Evolutionary conservation across 2,888 invertebrate genomes (phyloP).

Genomic region (Nomada ferruginata): DNA sequence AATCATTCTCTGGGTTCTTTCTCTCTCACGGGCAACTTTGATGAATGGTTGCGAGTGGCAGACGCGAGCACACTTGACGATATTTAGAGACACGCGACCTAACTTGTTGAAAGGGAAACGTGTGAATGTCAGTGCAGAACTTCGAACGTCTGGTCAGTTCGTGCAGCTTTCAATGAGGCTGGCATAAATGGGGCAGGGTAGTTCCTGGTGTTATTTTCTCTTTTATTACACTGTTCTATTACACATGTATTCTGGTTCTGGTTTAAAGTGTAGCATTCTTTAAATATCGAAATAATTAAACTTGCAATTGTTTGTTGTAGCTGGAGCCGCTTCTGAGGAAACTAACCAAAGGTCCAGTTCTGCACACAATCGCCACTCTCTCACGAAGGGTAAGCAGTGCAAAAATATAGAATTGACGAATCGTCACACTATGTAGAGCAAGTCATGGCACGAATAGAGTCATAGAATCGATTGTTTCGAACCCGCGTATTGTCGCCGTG

Average conservation of each 20-base stretch:
- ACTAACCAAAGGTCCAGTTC: constrained; percentile 84
- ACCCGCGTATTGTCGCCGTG: constrained; percentile 24
- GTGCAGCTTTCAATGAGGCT: too few relatives aligned
- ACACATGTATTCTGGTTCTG: neutral
- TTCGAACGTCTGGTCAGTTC: neutral
- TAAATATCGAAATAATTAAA: neutral
- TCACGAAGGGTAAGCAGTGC: constrained; percentile 81
- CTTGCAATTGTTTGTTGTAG: constrained; percentile 77
- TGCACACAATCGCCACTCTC: constrained; percentile 83
- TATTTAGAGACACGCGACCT: constrained; percentile 37
- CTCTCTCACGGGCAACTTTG: constrained; percentile 36
- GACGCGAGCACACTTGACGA: constrained; percentile 25
- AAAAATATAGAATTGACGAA: neutral
- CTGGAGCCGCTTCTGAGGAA: constrained; percentile 85
- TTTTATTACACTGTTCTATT: too few relatives aligned
- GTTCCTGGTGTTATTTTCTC: neutral
- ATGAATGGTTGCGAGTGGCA: constrained; percentile 46
- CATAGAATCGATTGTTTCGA: constrained; percentile 9
- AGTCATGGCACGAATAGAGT: constrained; percentile 14
- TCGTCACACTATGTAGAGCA: neutral
- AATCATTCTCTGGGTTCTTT: constrained; percentile 4
- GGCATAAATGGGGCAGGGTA: neutral
- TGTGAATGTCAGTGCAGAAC: constrained; percentile 15
- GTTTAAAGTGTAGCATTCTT: neutral
- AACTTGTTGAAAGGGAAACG: constrained; percentile 31